Conservation (phyloP, 1,140 invertebrate species). For the Pectinophora gossypiella region DNA sequence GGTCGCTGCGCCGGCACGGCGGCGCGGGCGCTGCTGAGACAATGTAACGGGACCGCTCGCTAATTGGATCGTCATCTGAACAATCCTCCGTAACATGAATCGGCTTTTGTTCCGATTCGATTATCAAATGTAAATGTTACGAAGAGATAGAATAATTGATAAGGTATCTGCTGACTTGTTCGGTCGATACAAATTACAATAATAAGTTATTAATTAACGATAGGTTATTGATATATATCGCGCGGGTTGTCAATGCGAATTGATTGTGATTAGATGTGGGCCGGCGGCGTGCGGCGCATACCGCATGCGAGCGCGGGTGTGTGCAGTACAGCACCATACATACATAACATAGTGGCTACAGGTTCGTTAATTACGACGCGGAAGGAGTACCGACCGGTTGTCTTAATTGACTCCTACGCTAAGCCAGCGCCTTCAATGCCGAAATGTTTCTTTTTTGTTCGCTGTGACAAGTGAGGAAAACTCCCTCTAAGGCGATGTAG, state of each 20-base stretch:
- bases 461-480: no score
- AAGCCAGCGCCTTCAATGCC: no score
- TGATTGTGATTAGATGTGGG: neutral
- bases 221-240: neutral
- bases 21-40: no score
- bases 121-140: neutral
- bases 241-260: neutral
- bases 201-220: neutral
- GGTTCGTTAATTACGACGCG: constrained; percentile 25
- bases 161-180: neutral
- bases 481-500: no score
- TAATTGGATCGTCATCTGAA: constrained; percentile 14
- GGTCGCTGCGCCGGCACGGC: no score
- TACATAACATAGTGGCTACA: no score
- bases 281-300: no score
- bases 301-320: no score
- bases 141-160: neutral
- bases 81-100: neutral
- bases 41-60: constrained; percentile 7
- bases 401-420: constrained; percentile 30
- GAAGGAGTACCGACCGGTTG: constrained; percentile 28
- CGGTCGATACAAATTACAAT: neutral
- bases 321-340: neutral
- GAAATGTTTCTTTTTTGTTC: no score
- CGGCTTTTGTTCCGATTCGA: neutral